Evolutionary conservation across 2,797 vertebrate genomes (phyloP), one percentile per base, ranked within the genome.

Genomic region (Novumbra hubbsi): DNA sequence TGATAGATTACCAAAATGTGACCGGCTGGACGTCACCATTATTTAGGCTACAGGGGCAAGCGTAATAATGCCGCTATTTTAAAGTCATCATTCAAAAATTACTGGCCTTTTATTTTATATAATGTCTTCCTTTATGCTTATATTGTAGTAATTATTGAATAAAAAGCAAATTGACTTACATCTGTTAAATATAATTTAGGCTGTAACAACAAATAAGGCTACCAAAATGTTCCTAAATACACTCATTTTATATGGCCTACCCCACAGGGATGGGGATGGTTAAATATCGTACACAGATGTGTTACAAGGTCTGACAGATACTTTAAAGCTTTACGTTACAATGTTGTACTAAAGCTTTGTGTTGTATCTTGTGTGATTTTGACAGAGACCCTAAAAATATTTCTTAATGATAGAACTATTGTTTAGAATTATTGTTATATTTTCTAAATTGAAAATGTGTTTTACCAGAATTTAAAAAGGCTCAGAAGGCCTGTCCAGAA

Each of bases 391-490:
- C 14, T 2, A 45, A 45, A 45, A 11, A 45, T 45, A 14, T 45
- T 45, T 11, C n/a, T n/a, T n/a, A n/a, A n/a, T n/a, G n/a, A n/a
- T n/a, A n/a, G n/a, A n/a, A 3, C 34, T 38, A 3, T 38, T 8
- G 8, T 60, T 60, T 60, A 60, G 21, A 12, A 4, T n/a, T 57
- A 11, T 38, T 8, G 72, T 50, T 76, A 75, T 76, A 74, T 70
- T 79, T 65, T 72, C 76, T 76, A 65, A 62, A 57, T 57, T 60
- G 1, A 24, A 60, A 60, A 60, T 14, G 3, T 12, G 3, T 57
- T 24, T 57, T 24, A 45, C 41, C 9, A 45, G 41, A 45, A 45
- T 45, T 45, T 45, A 1, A 1, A 45, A 14, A 45, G 41, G 14
- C 34, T 8, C 12, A 14, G 5, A 45, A 5, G 41, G 12, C 41